phyloP scores from a whole-genome alignment of 64 coral and sea anemone species.

The Dendrophyllia cribrosa region DNA sequence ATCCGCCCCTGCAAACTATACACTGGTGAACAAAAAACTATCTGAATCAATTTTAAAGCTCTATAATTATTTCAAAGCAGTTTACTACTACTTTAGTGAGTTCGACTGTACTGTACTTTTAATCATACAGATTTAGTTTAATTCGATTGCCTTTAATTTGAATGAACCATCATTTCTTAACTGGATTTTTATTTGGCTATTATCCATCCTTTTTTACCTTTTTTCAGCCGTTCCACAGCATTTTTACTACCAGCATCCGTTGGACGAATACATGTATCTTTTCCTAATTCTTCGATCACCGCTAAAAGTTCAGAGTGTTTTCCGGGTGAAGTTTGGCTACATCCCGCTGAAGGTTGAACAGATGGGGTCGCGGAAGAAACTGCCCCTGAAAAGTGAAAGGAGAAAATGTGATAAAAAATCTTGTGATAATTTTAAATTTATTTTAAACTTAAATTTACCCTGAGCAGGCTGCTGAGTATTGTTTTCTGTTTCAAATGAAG shows the following conservation, averaged over 20 bases:
- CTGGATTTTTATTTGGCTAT: not conserved
- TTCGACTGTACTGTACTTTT: too few relatives aligned
- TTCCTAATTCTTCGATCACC: conserved; percentile 96
- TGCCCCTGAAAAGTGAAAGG: not conserved
- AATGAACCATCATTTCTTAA: not conserved
- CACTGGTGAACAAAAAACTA: too few relatives aligned
- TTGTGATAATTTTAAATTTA: not conserved
- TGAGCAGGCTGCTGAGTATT: conserved; percentile 20
- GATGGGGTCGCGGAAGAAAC: not conserved
- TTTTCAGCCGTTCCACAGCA: conserved; percentile 91
- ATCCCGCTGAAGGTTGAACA: not conserved
- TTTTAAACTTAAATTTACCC: not conserved
- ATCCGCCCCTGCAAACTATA: too few relatives aligned
- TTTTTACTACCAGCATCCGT: conserved; percentile 98
- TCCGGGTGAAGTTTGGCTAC: conserved; percentile 49
- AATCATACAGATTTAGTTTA: too few relatives aligned
- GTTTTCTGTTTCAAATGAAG: not conserved
- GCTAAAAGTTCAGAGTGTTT: conserved; percentile 93
- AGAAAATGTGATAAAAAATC: not conserved
- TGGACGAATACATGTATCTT: conserved; percentile 84
- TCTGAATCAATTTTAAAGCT: too few relatives aligned
- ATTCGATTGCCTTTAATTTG: too few relatives aligned
- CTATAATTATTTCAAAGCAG: too few relatives aligned
- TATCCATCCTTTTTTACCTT: conserved; percentile 55
- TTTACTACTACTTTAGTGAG: too few relatives aligned